Base-by-base conservation (phyloP, 2,888 invertebrate species). In the Noctua fimbriata region DNA sequence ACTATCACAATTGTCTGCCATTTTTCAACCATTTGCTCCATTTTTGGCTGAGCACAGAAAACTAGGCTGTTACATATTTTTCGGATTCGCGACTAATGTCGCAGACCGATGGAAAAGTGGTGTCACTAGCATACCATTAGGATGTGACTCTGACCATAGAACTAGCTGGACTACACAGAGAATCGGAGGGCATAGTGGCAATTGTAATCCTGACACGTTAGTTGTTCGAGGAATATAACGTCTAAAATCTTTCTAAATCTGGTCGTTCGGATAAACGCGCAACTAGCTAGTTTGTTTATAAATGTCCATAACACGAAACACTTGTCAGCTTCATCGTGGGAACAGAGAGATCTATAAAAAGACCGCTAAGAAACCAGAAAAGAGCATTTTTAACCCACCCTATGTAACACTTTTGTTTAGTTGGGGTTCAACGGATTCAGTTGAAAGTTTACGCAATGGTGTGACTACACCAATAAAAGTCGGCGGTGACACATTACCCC, bases 381-480 rank as follows among this genome's bases (percentile, higher is more conserved):
- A 32, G 47, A 88, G 67, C 60, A 52, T 36, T 67, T 44, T 67
- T 16, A 14, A 24, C 49, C 47, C 69, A 73, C 86, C 76, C 76
- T 77, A 44, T 60, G 65, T 49, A 76, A 85, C 73, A 78, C 28
- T 60, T 69, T 67, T 89, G 77, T 83, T 77, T 69, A 78, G 77
- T 82, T 65, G 69, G 44, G 74, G 72, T 63, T 83, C 74, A 76
- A 78, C 73, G 55, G 65, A 58, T 78, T 79, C 76, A 36, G 76
- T 72, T 69, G 21, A 76, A 83, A 89, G 81, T 79, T 79, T 76
- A 69, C 60, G 77, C 81, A 80, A 85, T 83, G 58, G 83, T 82
- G 87, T 89, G 79, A 82, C 78, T 76, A 83, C 82, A 79, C 71
- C 74, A 76, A 88, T 85, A 83, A 89, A 90, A 82, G 82, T 84